Conservation (phyloP, 2,888 invertebrate species). For the Cremastinae sp. region DNA sequence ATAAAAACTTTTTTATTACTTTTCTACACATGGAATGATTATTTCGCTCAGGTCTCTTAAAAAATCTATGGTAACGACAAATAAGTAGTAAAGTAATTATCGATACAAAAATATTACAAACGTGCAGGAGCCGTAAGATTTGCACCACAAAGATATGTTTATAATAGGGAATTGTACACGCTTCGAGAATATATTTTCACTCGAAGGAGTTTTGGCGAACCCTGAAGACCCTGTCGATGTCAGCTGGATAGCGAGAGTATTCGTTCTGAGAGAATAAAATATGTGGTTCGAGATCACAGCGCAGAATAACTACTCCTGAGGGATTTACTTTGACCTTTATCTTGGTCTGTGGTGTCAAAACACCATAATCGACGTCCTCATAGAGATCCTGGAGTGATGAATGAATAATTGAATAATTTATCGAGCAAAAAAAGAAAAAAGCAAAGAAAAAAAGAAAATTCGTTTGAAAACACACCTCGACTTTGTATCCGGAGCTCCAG, state of each 20-base stretch:
- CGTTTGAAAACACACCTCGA: slow-evolving; percentile 86
- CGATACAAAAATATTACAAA: slow-evolving; percentile 26
- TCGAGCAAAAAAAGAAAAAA: slow-evolving; percentile 13
- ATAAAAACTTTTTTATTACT: slow-evolving; percentile 5
- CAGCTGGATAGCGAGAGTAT: slow-evolving; percentile 79
- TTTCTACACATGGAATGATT: not conserved
- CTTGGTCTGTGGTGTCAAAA: slow-evolving; percentile 91
- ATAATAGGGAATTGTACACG: not conserved
- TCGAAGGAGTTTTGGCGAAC: slow-evolving; percentile 79
- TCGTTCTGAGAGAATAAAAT: slow-evolving; percentile 68
- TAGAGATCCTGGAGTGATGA: slow-evolving; percentile 90
- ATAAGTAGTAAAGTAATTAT: slow-evolving; percentile 14
- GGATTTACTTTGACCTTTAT: slow-evolving; percentile 97
- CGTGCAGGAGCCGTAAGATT: not conserved
- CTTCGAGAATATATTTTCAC: slow-evolving; percentile 44
- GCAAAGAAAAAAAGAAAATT: no score
- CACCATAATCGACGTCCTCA: slow-evolving; percentile 93
- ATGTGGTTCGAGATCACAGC: slow-evolving; percentile 85
- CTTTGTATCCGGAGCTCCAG: slow-evolving; percentile 90
- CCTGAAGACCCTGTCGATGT: slow-evolving; percentile 82
- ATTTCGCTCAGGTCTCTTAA: slow-evolving; percentile 10
- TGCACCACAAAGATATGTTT: slow-evolving; percentile 2
- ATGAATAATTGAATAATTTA: not conserved
- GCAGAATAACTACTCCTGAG: slow-evolving; percentile 92
- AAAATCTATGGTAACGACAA: slow-evolving; percentile 38